Percentiles rank a stretch among this genome's conserved stretches.
These are phyloP conservation scores for Vireo griseus DNA, from an alignment of 2,797 vertebrate genomes.

Conservation along the genomic window DNA sequence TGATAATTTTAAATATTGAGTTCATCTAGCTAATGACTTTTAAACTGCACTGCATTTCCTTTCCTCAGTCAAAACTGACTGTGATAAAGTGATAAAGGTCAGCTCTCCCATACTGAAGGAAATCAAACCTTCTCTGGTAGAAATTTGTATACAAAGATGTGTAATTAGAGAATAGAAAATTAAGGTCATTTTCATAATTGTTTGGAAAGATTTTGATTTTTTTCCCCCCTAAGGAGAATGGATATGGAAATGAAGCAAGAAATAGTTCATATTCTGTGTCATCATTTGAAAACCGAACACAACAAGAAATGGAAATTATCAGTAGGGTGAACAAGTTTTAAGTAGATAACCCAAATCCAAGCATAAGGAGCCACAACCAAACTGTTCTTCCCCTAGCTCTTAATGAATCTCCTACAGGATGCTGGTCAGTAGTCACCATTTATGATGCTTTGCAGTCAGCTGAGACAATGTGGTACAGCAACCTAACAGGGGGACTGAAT, in stretches of 20 bases:
- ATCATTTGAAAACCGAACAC: neutral
- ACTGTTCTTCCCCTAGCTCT: neutral
- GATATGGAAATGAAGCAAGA: neutral
- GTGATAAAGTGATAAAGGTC: neutral
- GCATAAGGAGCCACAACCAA: neutral
- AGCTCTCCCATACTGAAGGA: neutral
- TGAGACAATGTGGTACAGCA: neutral
- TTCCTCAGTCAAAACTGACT: neutral
- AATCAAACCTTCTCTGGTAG: neutral
- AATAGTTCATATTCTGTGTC: neutral
- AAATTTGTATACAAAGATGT: neutral
- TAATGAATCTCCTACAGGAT: neutral
- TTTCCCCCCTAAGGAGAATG: neutral
- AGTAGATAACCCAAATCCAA: neutral
- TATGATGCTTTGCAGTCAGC: neutral
- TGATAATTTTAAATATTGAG: neutral
- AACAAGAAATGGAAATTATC: neutral
- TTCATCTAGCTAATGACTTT: neutral
- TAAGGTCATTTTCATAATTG: accelerated
- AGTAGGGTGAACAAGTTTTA: neutral
- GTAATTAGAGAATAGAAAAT: neutral
- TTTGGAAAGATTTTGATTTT: neutral
- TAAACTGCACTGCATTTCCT: neutral
- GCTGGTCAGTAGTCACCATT: neutral
- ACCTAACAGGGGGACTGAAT: neutral